Conservation (phyloP, 35 echinoderm and acorn worm genomes). For the Ptychodera flava region DNA sequence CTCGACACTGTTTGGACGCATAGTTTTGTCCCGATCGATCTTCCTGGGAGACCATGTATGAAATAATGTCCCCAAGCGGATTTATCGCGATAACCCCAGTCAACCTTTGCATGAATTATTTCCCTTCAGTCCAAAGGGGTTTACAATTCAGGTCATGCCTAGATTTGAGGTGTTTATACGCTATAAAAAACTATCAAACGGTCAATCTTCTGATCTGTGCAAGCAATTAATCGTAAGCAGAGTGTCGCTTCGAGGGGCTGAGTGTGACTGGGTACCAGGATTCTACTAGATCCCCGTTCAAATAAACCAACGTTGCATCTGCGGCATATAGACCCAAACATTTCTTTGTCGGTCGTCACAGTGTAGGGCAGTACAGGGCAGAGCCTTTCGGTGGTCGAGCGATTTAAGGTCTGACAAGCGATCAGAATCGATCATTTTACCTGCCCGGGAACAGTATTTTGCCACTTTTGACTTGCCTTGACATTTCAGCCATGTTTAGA, state of each 20-base stretch:
- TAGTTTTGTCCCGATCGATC: background rate
- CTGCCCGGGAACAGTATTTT: no score
- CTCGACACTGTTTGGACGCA: background rate
- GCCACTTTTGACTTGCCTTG: background rate
- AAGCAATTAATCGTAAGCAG: background rate
- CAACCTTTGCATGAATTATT: background rate
- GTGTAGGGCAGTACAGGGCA: no score
- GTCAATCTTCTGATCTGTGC: background rate
- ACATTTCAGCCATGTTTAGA: background rate
- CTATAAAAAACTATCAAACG: background rate
- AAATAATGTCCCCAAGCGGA: background rate
- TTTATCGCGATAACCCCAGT: background rate
- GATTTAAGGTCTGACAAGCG: no score
- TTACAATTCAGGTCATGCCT: background rate
- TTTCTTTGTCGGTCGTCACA: no score
- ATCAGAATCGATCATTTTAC: no score
- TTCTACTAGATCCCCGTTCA: no score
- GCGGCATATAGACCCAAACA: no score
- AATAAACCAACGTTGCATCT: no score
- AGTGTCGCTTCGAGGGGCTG: background rate
- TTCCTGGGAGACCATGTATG: background rate
- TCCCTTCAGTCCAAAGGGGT: background rate
- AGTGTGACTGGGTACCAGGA: no score
- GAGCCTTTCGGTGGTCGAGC: no score
- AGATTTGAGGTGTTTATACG: background rate